These are phyloP conservation scores for Entomobrya multifasciata DNA, from an alignment of 2,888 invertebrate genomes.

Conservation along the genomic window DNA sequence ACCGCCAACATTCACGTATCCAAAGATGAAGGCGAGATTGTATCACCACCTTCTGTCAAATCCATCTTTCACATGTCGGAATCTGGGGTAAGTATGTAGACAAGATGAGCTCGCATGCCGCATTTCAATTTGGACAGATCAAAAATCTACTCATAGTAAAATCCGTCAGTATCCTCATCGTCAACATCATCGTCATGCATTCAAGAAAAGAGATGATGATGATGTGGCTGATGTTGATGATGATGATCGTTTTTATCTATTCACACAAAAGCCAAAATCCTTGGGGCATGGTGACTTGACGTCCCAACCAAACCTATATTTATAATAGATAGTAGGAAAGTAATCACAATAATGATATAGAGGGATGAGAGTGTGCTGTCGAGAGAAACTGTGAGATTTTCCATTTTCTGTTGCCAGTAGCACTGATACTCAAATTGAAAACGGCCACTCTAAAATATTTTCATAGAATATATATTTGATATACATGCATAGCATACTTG, in stretches of 20 bases:
- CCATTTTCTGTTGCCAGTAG: too few relatives aligned
- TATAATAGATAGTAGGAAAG: neutral
- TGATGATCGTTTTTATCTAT: neutral
- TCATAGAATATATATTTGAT: too few relatives aligned
- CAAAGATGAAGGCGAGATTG: constrained; percentile 83
- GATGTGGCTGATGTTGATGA: neutral
- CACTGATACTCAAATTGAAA: too few relatives aligned
- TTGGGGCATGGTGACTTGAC: constrained; percentile 4
- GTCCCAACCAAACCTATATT: neutral
- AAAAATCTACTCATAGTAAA: neutral
- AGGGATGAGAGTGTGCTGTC: too few relatives aligned
- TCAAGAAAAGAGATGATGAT: neutral
- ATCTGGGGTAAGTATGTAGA: constrained; percentile 75
- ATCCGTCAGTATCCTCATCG: too few relatives aligned
- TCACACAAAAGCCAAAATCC: neutral
- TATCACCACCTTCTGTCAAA: constrained; percentile 78
- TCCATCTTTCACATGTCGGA: constrained; percentile 79
- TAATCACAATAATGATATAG: too few relatives aligned
- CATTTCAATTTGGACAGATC: constrained; percentile 34
- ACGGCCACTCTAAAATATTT: too few relatives aligned
- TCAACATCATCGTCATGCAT: neutral
- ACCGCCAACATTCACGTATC: constrained; percentile 91
- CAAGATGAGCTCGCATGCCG: neutral
- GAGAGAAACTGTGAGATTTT: too few relatives aligned
- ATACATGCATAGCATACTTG: too few relatives aligned